Conservation (phyloP, 2,888 invertebrate genomes). For the Eutolmus rufibarbis region DNA sequence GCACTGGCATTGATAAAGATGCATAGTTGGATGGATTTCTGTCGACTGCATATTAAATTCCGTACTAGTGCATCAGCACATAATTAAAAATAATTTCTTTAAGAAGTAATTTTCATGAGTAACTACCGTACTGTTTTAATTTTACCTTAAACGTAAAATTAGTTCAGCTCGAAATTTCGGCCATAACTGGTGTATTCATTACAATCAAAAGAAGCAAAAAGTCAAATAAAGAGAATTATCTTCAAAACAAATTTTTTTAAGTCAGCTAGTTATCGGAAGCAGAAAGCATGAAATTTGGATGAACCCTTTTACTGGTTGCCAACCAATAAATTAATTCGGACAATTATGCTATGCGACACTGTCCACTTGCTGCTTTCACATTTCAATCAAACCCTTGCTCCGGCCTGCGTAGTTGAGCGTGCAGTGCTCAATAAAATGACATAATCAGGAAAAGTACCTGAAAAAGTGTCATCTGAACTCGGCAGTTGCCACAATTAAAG, state of each 20-base stretch:
- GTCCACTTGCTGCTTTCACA: neutral
- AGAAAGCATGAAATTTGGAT: neutral
- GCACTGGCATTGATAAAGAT: neutral
- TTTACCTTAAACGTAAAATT: neutral
- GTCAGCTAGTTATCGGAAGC: neutral
- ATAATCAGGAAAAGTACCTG: neutral
- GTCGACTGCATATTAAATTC: neutral
- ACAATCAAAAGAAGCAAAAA: neutral
- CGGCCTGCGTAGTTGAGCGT: neutral
- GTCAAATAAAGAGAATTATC: neutral
- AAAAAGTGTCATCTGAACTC: neutral
- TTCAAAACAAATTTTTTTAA: neutral
- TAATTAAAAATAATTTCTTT: neutral
- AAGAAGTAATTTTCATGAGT: neutral
- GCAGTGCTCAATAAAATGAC: neutral
- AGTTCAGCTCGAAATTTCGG: neutral
- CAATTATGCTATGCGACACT: neutral
- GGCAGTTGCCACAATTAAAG: neutral
- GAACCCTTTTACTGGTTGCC: neutral
- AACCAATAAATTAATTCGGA: neutral
- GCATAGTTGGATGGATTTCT: neutral
- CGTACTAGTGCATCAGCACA: neutral
- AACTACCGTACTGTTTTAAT: neutral
- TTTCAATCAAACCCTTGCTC: neutral
- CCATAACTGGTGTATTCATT: neutral